A percentile compares a stretch with the other conserved stretches of the same genome.
Evolutionary conservation across 1,140 invertebrate species (phyloP).

Genomic region (Drosophila obscura): DNA sequence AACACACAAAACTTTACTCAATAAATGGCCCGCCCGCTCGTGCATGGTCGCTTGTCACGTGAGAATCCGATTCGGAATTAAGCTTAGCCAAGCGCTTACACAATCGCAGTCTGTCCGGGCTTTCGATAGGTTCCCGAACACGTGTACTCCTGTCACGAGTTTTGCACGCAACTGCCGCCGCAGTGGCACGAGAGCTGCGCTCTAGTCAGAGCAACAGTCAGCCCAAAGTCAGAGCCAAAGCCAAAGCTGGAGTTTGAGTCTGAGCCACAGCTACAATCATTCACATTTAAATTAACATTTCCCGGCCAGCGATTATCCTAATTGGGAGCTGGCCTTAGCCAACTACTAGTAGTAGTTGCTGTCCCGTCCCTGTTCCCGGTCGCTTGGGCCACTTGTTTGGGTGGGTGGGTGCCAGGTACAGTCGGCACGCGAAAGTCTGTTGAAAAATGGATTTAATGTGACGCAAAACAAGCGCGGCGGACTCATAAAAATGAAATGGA

Average conservation of each 20-base stretch:
- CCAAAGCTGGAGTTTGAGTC: neutral
- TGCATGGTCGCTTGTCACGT: constrained; percentile 60
- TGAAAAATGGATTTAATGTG: constrained; percentile 65
- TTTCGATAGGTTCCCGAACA: constrained; percentile 30
- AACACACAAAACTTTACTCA: neutral
- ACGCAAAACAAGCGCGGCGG: constrained; percentile 27
- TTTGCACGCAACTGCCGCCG: constrained; percentile 51
- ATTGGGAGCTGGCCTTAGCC: constrained; percentile 63
- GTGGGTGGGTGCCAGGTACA: constrained; percentile 15
- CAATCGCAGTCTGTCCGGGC: constrained; percentile 46
- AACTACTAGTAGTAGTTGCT: constrained; percentile 5
- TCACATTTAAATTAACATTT: constrained; percentile 84
- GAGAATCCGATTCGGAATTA: constrained; percentile 64
- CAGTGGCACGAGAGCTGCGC: constrained; percentile 48
- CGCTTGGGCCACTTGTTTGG: constrained; percentile 15
- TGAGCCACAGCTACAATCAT: constrained; percentile 62
- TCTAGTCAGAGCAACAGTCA: constrained; percentile 4
- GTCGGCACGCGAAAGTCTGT: constrained; percentile 60
- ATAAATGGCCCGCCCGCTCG: constrained; percentile 32
- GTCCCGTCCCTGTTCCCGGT: too few relatives aligned
- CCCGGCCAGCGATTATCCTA: constrained; percentile 80
- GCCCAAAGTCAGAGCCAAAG: constrained; percentile 4
- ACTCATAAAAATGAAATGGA: constrained; percentile 54
- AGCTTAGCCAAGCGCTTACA: constrained; percentile 68
- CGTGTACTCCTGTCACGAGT: constrained; percentile 39